phyloP scores from a whole-genome alignment of 1,140 invertebrate genomes.

The Drosophila bocqueti region DNA sequence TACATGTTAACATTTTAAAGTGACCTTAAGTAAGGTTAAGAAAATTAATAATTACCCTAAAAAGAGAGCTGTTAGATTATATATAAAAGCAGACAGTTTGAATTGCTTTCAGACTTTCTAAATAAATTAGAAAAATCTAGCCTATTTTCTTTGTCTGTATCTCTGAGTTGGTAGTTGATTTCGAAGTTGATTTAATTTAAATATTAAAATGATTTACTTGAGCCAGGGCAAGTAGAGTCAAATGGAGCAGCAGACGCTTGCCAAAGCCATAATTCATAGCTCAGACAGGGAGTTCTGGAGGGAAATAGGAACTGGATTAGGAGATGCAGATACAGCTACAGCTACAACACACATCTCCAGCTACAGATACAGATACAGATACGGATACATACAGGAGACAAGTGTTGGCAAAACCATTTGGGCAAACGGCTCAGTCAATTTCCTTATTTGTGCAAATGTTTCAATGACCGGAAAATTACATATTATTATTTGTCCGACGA shows the following conservation, averaged over 20 bases:
- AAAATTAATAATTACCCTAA: no score
- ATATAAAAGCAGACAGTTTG: no score
- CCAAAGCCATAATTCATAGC: constrained; percentile 70
- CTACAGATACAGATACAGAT: constrained; percentile 1
- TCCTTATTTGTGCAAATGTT: constrained; percentile 77
- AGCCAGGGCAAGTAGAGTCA: constrained; percentile 35
- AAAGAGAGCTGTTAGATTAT: not conserved
- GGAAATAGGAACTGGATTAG: constrained; percentile 1
- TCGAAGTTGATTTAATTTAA: constrained; percentile 75
- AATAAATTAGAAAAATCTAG: no score
- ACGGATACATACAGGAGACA: constrained; percentile 5
- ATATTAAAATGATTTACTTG: constrained; percentile 79
- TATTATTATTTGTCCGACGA: constrained; percentile 76
- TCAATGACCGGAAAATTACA: constrained; percentile 82
- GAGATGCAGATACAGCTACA: constrained; percentile 19
- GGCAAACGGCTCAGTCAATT: constrained; percentile 61
- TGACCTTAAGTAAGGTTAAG: no score
- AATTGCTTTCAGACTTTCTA: not conserved
- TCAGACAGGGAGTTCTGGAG: constrained; percentile 10
- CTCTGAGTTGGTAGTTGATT: constrained; percentile 32
- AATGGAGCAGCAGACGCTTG: constrained; percentile 50
- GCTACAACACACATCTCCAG: not conserved
- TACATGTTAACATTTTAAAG: not conserved
- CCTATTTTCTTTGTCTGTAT: not conserved
- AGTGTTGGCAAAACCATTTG: constrained; percentile 63